Percentiles rank a stretch among this genome's conserved stretches.
phyloP scores from a whole-genome alignment of 2,888 invertebrate genomes.

The Adela reaumurella region DNA sequence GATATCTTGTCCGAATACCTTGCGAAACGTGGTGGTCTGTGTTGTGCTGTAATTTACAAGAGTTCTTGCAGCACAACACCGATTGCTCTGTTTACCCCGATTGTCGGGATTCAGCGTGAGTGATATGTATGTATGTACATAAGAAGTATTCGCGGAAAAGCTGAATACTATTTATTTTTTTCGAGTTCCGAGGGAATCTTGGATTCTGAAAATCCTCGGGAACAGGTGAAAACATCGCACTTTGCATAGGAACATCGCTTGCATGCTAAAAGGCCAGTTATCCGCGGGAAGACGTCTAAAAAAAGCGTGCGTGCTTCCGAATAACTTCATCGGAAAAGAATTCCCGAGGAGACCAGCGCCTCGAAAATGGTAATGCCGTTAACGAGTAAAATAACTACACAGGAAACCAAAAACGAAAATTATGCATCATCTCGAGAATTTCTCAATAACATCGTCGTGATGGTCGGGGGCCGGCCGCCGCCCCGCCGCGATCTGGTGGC shows the following conservation, averaged over 20 bases:
- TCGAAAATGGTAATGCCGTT: conserved; percentile 52
- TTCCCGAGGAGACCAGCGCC: conserved; percentile 38
- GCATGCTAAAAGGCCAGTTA: background rate
- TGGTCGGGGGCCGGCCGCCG: conserved; percentile 40
- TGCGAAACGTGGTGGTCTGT: too few relatives aligned
- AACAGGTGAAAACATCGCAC: background rate
- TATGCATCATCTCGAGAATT: conserved; percentile 51
- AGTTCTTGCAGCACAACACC: too few relatives aligned
- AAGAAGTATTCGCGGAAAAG: too few relatives aligned
- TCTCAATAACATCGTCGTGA: conserved; percentile 44
- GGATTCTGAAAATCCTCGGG: background rate
- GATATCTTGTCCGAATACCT: too few relatives aligned
- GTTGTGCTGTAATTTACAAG: too few relatives aligned
- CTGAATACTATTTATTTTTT: too few relatives aligned
- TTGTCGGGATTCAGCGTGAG: too few relatives aligned
- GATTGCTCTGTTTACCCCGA: too few relatives aligned
- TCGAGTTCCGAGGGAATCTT: too few relatives aligned
- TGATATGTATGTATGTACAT: too few relatives aligned
- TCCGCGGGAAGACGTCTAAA: background rate
- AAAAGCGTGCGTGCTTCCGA: background rate
- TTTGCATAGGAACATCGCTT: background rate
- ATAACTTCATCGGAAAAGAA: conserved; percentile 25
- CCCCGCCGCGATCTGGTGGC: conserved; percentile 24
- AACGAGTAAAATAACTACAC: conserved; percentile 47
- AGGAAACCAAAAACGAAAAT: conserved; percentile 42